A percentile compares a stretch with the other conserved stretches of the same genome.
Conservation (phyloP, 1,140 invertebrate genomes). For the Psilanteris sp. region DNA sequence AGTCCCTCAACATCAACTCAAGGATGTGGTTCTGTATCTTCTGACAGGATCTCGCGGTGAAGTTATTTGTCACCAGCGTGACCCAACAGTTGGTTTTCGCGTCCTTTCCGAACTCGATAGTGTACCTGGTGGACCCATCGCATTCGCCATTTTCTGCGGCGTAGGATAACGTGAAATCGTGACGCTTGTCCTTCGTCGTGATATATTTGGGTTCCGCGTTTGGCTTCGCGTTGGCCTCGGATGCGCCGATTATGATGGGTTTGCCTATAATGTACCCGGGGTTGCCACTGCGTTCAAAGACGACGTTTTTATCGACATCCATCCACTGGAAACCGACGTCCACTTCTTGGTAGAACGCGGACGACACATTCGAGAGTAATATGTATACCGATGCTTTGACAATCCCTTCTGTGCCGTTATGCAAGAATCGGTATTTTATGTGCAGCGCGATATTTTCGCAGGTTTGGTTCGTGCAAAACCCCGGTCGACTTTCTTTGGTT, state of each 20-base stretch:
- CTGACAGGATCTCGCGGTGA: constrained; percentile 73
- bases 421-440: constrained; percentile 80
- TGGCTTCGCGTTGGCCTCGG: no score
- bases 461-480: constrained; percentile 64
- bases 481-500: constrained; percentile 36
- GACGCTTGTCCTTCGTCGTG: no score
- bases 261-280: constrained; percentile 84
- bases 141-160: constrained; percentile 75
- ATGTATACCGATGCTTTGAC: constrained; percentile 74
- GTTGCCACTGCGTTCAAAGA: constrained; percentile 83
- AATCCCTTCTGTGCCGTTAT: constrained; percentile 82
- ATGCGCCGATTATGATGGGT: constrained; percentile 82
- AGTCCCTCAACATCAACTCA: constrained; percentile 68
- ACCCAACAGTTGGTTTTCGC: constrained; percentile 76
- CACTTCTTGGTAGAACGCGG: constrained; percentile 79
- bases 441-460: constrained; percentile 78
- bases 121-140: constrained; percentile 69
- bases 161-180: constrained; percentile 76
- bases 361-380: constrained; percentile 76
- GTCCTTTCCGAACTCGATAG: constrained; percentile 80
- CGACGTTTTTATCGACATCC: constrained; percentile 67
- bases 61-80: constrained; percentile 69
- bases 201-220: no score
- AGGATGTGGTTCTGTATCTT: constrained; percentile 78
- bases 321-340: constrained; percentile 80